phyloP scores from a whole-genome alignment of 2,797 vertebrate species.

The Nothura maculosa region DNA sequence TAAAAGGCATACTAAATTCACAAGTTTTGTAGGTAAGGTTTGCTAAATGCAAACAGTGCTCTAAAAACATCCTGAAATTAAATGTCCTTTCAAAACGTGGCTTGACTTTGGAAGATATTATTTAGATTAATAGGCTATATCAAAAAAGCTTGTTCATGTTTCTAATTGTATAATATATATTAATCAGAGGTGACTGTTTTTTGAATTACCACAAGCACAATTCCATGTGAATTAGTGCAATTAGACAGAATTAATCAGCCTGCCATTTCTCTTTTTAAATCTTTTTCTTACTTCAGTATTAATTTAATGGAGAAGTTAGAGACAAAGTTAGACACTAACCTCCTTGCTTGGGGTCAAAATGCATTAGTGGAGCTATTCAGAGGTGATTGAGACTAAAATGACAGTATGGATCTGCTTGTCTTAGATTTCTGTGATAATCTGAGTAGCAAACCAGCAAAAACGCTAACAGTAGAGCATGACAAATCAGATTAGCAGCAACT shows the following conservation, averaged over 20 bases:
- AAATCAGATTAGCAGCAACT: background rate
- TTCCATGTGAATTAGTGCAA: conserved; percentile 28
- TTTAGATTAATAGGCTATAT: conserved; percentile 20
- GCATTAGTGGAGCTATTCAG: background rate
- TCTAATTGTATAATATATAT: conserved; percentile 23
- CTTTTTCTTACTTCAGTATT: background rate
- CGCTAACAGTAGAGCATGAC: background rate
- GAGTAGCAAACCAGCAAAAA: background rate
- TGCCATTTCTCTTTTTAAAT: background rate
- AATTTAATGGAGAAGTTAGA: background rate
- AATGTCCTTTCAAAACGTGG: background rate
- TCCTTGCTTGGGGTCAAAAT: background rate
- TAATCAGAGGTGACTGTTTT: conserved; percentile 57
- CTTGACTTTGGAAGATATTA: background rate
- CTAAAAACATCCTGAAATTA: background rate
- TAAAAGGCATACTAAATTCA: background rate
- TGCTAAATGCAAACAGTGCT: background rate
- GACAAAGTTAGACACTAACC: background rate
- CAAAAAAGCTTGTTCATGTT: background rate
- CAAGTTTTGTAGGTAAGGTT: background rate
- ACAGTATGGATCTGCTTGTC: background rate
- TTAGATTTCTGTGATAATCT: background rate
- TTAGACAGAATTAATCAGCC: conserved; percentile 17
- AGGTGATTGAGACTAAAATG: background rate
- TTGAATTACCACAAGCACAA: conserved; percentile 5